A percentile compares a stretch with the other conserved stretches of the same genome.
Conservation (phyloP, 2,888 invertebrate genomes). For the Ametastegia equiseti region DNA sequence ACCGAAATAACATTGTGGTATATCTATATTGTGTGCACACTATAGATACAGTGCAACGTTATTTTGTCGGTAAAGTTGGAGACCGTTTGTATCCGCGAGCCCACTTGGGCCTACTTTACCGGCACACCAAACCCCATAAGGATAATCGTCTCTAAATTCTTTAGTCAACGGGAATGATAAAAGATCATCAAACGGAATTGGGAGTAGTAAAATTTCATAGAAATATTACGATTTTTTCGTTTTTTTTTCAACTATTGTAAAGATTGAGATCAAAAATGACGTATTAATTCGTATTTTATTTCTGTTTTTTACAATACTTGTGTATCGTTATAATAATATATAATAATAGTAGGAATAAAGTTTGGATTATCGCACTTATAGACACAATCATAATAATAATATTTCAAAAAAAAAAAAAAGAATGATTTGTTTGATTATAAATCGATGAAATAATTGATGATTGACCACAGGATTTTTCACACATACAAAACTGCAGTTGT, state of each 20-base stretch:
- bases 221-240: neutral
- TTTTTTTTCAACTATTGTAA: neutral
- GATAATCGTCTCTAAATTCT: no score
- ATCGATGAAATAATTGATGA: conserved; percentile 43
- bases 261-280: conserved; percentile 24
- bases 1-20: no score
- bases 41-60: no score
- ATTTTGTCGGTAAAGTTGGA: no score
- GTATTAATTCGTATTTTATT: conserved; percentile 47
- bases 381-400: conserved; percentile 63
- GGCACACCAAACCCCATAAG: no score
- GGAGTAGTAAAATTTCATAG: no score
- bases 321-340: conserved; percentile 69
- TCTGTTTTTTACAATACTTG: conserved; percentile 61
- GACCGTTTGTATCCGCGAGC: no score
- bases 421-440: conserved; percentile 29
- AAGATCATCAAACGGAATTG: no score
- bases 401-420: conserved; percentile 51
- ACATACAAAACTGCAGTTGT: conserved; percentile 57
- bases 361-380: conserved; percentile 67
- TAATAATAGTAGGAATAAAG: conserved; percentile 71
- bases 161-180: no score
- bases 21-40: no score
- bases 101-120: no score
- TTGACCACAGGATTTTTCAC: conserved; percentile 48